Evolutionary conservation across 2,888 invertebrate genomes (phyloP).

Genomic region (Nephrotoma flavescens): DNA sequence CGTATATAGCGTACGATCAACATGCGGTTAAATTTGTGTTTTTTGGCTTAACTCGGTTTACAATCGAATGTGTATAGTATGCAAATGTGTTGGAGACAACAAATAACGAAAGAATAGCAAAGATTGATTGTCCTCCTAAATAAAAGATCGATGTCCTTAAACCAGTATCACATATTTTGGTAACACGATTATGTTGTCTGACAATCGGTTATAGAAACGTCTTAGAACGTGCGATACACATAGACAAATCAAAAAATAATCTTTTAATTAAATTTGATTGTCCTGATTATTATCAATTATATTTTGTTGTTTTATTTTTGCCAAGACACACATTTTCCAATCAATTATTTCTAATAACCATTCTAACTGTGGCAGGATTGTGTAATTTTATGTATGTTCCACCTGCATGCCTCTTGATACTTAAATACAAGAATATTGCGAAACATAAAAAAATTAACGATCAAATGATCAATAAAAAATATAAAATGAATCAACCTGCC

Average conservation of each 20-base stretch:
- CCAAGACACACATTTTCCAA: neutral
- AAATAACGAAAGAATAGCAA: neutral
- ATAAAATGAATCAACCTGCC: neutral
- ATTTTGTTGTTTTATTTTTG: neutral
- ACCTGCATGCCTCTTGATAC: neutral
- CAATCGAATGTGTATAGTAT: neutral
- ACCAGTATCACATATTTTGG: neutral
- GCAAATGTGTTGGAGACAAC: neutral
- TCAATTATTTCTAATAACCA: neutral
- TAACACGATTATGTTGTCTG: neutral
- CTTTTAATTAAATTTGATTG: neutral
- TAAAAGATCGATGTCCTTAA: neutral
- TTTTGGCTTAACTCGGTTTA: neutral
- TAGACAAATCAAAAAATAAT: neutral
- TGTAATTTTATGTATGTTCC: neutral
- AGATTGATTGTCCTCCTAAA: neutral
- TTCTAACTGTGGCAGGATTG: neutral
- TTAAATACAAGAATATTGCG: neutral
- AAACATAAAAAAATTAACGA: neutral
- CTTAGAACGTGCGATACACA: neutral
- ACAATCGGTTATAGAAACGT: neutral
- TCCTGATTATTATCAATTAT: neutral
- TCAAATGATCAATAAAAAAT: neutral
- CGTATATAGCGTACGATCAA: neutral
- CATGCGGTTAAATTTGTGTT: neutral